These are phyloP conservation scores for Netelia inedita DNA, from an alignment of 2,888 invertebrate genomes.

Conservation along the genomic window DNA sequence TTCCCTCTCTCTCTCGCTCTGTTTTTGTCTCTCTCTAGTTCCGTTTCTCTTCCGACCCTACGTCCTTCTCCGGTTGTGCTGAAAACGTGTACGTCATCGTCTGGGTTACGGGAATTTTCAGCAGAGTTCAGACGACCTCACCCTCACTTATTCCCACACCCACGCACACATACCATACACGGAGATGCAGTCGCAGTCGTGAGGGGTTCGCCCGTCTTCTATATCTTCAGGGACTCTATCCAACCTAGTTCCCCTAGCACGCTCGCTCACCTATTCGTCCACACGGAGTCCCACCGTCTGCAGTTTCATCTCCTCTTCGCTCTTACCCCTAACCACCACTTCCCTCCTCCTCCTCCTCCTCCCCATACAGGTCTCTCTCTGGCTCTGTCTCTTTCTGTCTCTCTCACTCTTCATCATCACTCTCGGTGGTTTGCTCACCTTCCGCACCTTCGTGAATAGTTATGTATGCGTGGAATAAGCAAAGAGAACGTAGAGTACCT, in stretches of 20 bases:
- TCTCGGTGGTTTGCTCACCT: slow-evolving; percentile 54
- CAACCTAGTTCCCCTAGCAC: slow-evolving; percentile 22
- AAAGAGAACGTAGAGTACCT: slow-evolving; percentile 30
- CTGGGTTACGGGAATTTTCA: slow-evolving; percentile 50
- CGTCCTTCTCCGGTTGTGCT: slow-evolving; percentile 4
- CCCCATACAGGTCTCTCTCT: neutral
- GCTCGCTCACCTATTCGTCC: slow-evolving; percentile 27
- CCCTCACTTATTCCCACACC: neutral
- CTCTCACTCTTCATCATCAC: slow-evolving; percentile 44
- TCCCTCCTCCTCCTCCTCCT: neutral
- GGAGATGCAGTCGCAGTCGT: slow-evolving; percentile 34
- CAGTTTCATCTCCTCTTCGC: slow-evolving; percentile 13
- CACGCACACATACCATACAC: neutral
- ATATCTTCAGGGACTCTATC: slow-evolving; percentile 22
- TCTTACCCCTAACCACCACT: neutral
- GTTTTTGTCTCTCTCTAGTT: neutral
- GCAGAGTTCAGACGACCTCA: slow-evolving; percentile 28
- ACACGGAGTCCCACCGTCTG: neutral
- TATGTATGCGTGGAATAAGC: slow-evolving; percentile 58
- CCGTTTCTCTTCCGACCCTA: neutral
- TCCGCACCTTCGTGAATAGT: slow-evolving; percentile 33
- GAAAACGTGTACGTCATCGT: slow-evolving; percentile 48
- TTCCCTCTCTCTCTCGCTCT: neutral
- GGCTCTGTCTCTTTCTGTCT: slow-evolving; percentile 19
- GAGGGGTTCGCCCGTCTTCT: slow-evolving; percentile 12